phyloP scores from a whole-genome alignment of 1,140 invertebrate species.

The Drosophila neocordata region DNA sequence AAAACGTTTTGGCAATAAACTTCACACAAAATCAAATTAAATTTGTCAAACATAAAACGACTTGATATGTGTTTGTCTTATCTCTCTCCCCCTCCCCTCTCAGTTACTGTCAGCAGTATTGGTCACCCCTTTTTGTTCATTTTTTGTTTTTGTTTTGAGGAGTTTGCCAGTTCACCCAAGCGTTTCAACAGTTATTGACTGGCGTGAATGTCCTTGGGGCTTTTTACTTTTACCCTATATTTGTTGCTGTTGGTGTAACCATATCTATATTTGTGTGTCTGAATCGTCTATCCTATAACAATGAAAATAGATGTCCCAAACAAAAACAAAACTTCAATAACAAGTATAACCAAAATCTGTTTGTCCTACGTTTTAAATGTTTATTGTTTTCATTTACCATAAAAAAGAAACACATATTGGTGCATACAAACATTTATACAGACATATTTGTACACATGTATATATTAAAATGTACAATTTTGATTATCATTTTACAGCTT shows the following conservation, averaged over 20 bases:
- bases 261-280: conserved; percentile 41
- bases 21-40: conserved; percentile 82
- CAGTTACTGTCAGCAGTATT: not conserved
- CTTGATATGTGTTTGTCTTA: conserved; percentile 59
- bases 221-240: conserved; percentile 38
- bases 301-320: conserved; percentile 74
- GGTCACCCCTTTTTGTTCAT: conserved; percentile 8
- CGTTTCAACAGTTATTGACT: conserved; percentile 47
- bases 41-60: conserved; percentile 79
- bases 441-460: not conserved
- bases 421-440: not conserved
- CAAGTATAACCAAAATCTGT: conserved; percentile 18
- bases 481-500: conserved; percentile 78
- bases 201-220: conserved; percentile 18
- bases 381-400: conserved; percentile 80
- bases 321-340: conserved; percentile 21
- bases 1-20: conserved; percentile 80
- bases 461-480: conserved; percentile 73
- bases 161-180: conserved; percentile 29
- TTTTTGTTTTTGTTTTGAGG: conserved; percentile 13
- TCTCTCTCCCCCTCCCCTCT: conserved; percentile 2
- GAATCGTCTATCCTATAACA: conserved; percentile 59
- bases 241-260: not conserved
- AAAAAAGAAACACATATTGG: conserved; percentile 36
- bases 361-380: conserved; percentile 57